Percentiles rank a stretch among this genome's conserved stretches.
Conservation (phyloP, 1,140 invertebrate genomes). For the Bombyx mandarina region DNA sequence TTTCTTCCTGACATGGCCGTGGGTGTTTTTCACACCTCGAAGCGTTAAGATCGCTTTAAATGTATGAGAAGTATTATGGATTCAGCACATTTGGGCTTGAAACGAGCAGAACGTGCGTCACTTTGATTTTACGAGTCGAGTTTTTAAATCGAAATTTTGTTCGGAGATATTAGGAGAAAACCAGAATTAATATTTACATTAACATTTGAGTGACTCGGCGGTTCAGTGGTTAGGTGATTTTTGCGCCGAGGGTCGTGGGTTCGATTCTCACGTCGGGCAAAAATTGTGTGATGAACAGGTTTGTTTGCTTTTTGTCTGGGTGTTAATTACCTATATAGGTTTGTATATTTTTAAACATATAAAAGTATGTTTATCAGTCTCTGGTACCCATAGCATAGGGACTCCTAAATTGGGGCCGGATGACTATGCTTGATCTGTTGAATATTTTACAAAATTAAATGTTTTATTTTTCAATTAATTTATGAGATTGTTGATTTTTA, state of each 20-base stretch:
- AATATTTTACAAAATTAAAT: too few relatives aligned
- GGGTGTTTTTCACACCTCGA: constrained; percentile 44
- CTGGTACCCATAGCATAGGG: too few relatives aligned
- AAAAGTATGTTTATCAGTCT: too few relatives aligned
- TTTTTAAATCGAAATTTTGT: neutral
- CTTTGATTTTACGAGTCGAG: constrained; percentile 12
- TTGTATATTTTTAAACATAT: neutral
- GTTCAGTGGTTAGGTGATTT: too few relatives aligned
- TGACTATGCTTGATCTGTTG: too few relatives aligned
- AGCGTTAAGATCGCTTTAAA: constrained; percentile 38
- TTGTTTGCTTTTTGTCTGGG: too few relatives aligned
- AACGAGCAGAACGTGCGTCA: constrained; percentile 33
- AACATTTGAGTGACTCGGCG: neutral
- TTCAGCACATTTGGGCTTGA: constrained; percentile 43
- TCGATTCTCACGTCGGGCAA: too few relatives aligned
- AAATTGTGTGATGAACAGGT: too few relatives aligned
- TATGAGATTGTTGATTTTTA: too few relatives aligned
- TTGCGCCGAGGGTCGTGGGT: too few relatives aligned
- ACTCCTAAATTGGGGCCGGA: too few relatives aligned
- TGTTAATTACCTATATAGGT: neutral
- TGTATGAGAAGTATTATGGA: constrained; percentile 49
- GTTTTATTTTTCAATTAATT: too few relatives aligned
- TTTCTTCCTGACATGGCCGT: constrained; percentile 14
- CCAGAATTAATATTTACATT: neutral
- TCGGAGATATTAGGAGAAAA: neutral